Evolutionary conservation across 23 tunicate genomes (phyloP).

Genomic region (Trididemnum miniatum): DNA sequence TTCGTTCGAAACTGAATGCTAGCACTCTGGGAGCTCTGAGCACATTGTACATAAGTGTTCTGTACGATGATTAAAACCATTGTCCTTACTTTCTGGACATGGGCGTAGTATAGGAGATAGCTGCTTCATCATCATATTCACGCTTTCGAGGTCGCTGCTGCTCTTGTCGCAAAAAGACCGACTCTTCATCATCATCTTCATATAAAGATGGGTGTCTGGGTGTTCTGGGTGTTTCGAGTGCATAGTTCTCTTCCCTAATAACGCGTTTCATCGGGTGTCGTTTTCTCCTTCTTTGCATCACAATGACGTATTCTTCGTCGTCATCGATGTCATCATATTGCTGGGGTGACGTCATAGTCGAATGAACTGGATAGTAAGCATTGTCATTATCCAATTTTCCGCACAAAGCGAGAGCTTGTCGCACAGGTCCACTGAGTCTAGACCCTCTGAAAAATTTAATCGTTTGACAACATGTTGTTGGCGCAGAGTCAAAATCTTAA

Average conservation of each 20-base stretch:
- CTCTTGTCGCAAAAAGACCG: not conserved
- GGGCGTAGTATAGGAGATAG: slow-evolving; percentile 35
- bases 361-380: slow-evolving; percentile 21
- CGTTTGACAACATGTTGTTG: too few relatives aligned
- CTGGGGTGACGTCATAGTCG: not conserved
- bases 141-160: slow-evolving; percentile 18
- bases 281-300: not conserved
- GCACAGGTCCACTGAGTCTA: slow-evolving; percentile 18
- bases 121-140: not conserved
- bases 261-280: not conserved
- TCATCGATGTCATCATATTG: slow-evolving; percentile 32
- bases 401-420: slow-evolving; percentile 46
- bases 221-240: not conserved
- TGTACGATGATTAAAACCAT: too few relatives aligned
- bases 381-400: slow-evolving; percentile 36
- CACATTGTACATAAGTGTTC: too few relatives aligned
- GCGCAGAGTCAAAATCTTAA: too few relatives aligned
- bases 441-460: not conserved
- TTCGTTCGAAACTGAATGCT: not conserved
- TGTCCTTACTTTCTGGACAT: slow-evolving; percentile 48
- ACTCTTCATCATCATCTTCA: not conserved
- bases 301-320: slow-evolving; percentile 33
- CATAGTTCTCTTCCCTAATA: not conserved
- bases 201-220: not conserved
- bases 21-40: too few relatives aligned